Evolutionary conservation across 1,140 invertebrate species (phyloP), one percentile per base, ranked within the genome.

Genomic region (Adelges cooleyi): DNA sequence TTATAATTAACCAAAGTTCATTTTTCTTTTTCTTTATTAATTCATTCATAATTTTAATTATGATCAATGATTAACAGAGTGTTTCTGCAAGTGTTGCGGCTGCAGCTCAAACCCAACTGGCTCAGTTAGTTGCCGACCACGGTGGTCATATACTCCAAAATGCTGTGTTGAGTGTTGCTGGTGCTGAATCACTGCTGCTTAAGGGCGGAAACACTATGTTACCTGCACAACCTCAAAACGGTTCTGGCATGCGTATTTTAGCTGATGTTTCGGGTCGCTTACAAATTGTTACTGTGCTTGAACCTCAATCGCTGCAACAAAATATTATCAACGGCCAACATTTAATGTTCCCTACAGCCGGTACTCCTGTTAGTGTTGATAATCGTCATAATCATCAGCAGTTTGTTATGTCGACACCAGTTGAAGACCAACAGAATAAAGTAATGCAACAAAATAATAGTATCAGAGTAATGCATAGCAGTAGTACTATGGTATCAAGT

Each of bases 51-150:
- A n/a, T 23, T 15, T 22, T 25, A 27, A 44, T 66, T 54, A 20
- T 15, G 10, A 42, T 27, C 15, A n/a, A n/a, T 29, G 29, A 62
- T 49, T 38, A 42, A 25, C 52, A 68, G 42, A 65, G 54, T 40
- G 71, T 71, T 23, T 70, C 69, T 15, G 68, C 71, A 6, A 72
- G 71, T 68, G 69, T 72, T n/a, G 71, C 71, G 10, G 71, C 70
- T 20, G 68, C 71, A 36, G 71, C 71, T 25, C 71, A 71, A 59
- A 68, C 67, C 40, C 71, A 72, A 59, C 44, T 72, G 17, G 71
- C 71, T 17, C 71, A 72, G 48, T 67, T 72, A 13, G 67, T 72
- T 18, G 71, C 71, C 13, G 69, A 71, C 49, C 71, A 71, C 38
- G 71, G 71, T 44, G 69, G 69, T 44, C 67, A 70, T 9, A 69